These are phyloP conservation scores for Miichthys miiuy DNA, from an alignment of 2,797 vertebrate species.

Conservation along the genomic window DNA sequence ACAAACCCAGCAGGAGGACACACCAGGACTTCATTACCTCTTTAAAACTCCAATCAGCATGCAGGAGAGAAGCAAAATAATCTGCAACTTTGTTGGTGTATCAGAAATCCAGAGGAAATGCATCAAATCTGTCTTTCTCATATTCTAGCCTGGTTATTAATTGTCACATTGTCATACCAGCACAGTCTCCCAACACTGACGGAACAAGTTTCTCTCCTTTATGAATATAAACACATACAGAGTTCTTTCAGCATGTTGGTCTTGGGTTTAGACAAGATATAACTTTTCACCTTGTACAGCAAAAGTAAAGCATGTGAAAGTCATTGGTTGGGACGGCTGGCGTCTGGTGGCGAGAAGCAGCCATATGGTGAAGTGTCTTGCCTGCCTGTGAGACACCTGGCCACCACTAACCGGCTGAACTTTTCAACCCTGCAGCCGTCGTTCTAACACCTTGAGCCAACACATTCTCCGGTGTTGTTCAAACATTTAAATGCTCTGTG, in stretches of 20 bases:
- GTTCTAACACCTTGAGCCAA: constrained; percentile 23
- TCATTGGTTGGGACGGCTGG: constrained; percentile 66
- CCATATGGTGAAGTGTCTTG: constrained; percentile 76
- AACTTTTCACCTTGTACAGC: constrained; percentile 56
- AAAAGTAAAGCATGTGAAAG: constrained; percentile 73
- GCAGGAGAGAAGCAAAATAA: constrained; percentile 72
- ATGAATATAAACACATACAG: not conserved
- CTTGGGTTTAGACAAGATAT: constrained; percentile 22
- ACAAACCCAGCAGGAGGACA: constrained; percentile 86
- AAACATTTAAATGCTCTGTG: constrained; percentile 14
- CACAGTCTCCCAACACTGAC: not conserved
- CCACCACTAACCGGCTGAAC: constrained; percentile 73
- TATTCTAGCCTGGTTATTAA: constrained; percentile 47
- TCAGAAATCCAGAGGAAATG: constrained; percentile 60
- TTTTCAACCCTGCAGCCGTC: constrained; percentile 64
- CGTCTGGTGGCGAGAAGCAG: constrained; percentile 66
- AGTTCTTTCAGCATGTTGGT: constrained; percentile 14
- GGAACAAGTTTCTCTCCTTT: constrained; percentile 4
- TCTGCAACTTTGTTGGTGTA: constrained; percentile 65
- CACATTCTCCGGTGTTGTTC: not conserved
- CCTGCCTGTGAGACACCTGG: constrained; percentile 76
- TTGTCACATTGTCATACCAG: constrained; percentile 24
- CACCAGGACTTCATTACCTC: constrained; percentile 91
- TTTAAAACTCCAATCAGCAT: constrained; percentile 83
- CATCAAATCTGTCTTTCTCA: constrained; percentile 43